Percentiles rank a stretch among this genome's conserved stretches.
phyloP scores from a whole-genome alignment of 2,888 invertebrate genomes.

The Eustalomyia histrio region DNA sequence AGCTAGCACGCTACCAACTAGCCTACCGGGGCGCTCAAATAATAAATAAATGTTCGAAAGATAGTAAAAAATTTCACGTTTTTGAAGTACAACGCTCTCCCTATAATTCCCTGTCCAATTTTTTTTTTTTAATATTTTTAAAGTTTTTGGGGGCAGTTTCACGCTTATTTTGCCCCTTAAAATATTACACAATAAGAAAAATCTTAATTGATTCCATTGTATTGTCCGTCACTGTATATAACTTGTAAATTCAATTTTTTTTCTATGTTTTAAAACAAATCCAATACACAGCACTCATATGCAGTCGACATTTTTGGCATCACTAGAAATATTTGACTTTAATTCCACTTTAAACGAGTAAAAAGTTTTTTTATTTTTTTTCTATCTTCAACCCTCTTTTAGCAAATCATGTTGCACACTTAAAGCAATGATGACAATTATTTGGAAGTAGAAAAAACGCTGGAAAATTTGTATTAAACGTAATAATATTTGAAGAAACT shows the following conservation, averaged over 20 bases:
- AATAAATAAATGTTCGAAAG: too few relatives aligned
- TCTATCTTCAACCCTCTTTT: background rate
- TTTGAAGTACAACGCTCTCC: too few relatives aligned
- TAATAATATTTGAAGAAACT: too few relatives aligned
- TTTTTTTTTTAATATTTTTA: too few relatives aligned
- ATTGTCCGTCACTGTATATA: conserved; percentile 4
- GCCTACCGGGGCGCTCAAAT: too few relatives aligned
- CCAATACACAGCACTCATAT: conserved; percentile 6
- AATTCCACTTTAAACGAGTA: conserved; percentile 34
- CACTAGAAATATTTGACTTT: conserved; percentile 32
- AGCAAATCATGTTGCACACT: background rate
- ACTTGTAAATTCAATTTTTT: conserved; percentile 60
- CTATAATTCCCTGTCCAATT: too few relatives aligned
- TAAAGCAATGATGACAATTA: background rate
- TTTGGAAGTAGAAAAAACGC: background rate
- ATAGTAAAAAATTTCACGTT: too few relatives aligned
- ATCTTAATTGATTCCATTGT: too few relatives aligned
- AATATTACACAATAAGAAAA: too few relatives aligned
- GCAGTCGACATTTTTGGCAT: conserved; percentile 3
- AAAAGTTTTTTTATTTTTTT: conserved; percentile 14
- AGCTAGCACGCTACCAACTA: too few relatives aligned
- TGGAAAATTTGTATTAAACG: background rate
- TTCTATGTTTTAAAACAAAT: conserved; percentile 10
- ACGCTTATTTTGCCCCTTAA: too few relatives aligned
- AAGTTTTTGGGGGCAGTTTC: too few relatives aligned